Evolutionary conservation across 2,888 invertebrate genomes (phyloP).

Genomic region (Drosophila meridionalis): DNA sequence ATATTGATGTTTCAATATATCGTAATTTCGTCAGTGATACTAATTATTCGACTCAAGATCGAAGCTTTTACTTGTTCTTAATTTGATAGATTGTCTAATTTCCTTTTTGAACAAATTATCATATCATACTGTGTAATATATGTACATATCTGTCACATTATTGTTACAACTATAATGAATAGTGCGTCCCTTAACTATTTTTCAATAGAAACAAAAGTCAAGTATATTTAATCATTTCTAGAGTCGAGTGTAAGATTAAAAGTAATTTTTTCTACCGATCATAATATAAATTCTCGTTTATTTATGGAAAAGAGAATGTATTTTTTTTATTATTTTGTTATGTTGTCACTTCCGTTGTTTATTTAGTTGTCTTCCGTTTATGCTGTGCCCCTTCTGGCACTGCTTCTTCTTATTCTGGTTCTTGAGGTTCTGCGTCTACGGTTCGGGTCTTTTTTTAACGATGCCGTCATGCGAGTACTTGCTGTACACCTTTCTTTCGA

Average conservation of each 20-base stretch:
- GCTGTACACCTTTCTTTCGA: conserved; percentile 58
- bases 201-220: background rate
- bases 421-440: conserved; percentile 18
- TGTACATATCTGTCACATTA: background rate
- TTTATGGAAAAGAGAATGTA: conserved; percentile 33
- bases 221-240: background rate
- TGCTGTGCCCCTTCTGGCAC: conserved; percentile 6
- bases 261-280: conserved; percentile 5
- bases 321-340: conserved; percentile 23
- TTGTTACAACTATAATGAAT: background rate
- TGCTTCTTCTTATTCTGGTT: background rate
- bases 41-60: too few species aligned
- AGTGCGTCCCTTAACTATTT: background rate
- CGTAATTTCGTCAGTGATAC: too few species aligned
- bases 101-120: background rate
- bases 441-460: conserved; percentile 37
- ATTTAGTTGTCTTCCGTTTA: conserved; percentile 38
- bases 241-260: background rate
- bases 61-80: too few species aligned
- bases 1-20: background rate
- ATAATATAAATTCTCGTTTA: conserved; percentile 8
- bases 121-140: background rate
- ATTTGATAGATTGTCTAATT: background rate
- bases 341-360: conserved; percentile 37
- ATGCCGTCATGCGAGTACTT: conserved; percentile 57